These are phyloP conservation scores for Xiphorhynchus elegans DNA, from an alignment of 2,113 vertebrate genomes.

Conservation along the genomic window DNA sequence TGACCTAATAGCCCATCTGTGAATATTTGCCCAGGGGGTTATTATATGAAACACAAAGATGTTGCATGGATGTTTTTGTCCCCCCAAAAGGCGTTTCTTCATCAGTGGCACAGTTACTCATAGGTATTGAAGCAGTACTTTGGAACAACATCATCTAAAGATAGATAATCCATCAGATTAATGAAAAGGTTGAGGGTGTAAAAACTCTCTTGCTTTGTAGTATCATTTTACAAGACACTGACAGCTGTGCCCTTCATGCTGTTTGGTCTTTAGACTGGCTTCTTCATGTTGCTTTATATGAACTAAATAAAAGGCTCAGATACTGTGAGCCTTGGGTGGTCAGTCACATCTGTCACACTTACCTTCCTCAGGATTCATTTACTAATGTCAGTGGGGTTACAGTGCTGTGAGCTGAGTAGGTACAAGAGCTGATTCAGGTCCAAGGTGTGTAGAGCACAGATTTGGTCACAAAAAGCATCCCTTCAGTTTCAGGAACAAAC, in stretches of 20 bases:
- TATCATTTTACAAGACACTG: not conserved
- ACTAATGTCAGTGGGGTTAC: not conserved
- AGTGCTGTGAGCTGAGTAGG: not conserved
- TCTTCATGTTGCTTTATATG: not conserved
- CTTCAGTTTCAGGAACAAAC: not conserved
- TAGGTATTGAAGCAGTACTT: not conserved
- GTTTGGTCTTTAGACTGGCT: not conserved
- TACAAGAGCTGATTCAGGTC: not conserved
- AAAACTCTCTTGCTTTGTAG: not conserved
- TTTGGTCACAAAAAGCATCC: not conserved
- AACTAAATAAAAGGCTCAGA: not conserved
- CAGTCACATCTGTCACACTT: not conserved
- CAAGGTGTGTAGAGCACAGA: not conserved
- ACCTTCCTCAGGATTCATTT: not conserved
- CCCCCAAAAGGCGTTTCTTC: not conserved
- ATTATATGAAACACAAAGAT: not conserved
- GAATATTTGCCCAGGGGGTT: not conserved
- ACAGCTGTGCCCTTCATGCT: not conserved
- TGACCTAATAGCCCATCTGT: not conserved
- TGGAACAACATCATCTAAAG: not conserved
- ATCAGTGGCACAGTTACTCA: not conserved
- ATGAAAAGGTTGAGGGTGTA: not conserved
- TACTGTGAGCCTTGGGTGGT: not conserved
- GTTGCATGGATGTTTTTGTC: not conserved
- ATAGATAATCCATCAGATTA: not conserved